A percentile compares a stretch with the other conserved stretches of the same genome.
phyloP scores from a whole-genome alignment of 2,797 vertebrate genomes.

The Odontamblyopus lacepedii region DNA sequence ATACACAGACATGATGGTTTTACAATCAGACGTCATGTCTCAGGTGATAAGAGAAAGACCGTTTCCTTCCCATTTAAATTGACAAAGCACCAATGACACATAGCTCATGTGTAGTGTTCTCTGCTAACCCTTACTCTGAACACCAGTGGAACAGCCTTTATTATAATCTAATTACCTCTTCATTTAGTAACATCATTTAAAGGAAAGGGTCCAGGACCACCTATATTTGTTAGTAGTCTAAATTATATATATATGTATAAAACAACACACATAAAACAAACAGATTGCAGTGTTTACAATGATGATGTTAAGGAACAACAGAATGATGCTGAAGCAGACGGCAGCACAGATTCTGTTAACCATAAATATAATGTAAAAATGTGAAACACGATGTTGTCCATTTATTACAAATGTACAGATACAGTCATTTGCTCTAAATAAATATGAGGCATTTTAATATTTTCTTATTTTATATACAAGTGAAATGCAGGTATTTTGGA shows the following conservation, averaged over 20 bases:
- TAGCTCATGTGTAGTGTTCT: too few relatives aligned
- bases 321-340: slow-evolving; percentile 26
- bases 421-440: too few relatives aligned
- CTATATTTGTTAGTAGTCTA: too few relatives aligned
- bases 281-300: slow-evolving; percentile 32
- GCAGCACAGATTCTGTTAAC: slow-evolving; percentile 7
- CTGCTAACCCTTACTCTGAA: too few relatives aligned
- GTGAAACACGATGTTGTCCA: slow-evolving; percentile 7
- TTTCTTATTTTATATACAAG: too few relatives aligned
- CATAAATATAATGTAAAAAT: slow-evolving; percentile 20
- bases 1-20: background rate
- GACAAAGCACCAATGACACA: background rate
- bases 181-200: too few relatives aligned
- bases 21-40: background rate
- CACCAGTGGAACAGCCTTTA: too few relatives aligned
- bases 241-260: too few relatives aligned
- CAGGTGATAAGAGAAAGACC: background rate
- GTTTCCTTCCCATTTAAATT: slow-evolving; percentile 37
- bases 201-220: too few relatives aligned
- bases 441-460: too few relatives aligned
- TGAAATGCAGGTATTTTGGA: background rate
- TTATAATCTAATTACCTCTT: too few relatives aligned
- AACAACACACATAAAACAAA: background rate
- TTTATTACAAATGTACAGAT: background rate
- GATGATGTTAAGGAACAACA: slow-evolving; percentile 1